Base-by-base conservation (phyloP, 1,140 invertebrate species). In the Diplogasteroides magnus region DNA sequence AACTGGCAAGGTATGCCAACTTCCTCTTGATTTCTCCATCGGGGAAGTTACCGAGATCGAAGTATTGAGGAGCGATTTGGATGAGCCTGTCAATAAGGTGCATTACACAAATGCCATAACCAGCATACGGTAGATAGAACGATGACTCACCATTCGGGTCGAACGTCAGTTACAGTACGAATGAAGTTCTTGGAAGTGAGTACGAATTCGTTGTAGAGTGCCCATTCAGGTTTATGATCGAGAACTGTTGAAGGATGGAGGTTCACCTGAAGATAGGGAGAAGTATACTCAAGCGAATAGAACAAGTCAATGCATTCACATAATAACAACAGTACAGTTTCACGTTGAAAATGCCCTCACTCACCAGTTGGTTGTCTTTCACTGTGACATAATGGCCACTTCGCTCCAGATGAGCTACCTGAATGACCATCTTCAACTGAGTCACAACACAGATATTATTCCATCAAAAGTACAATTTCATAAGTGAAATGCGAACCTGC, bases 141-240 rank as follows among this genome's bases (percentile, higher is more conserved):
- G n/a, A n/a, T n/a, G n/a, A 88, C 89, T 87, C 85, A 95, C 95
- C 88, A 88, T 77, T 88, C 87, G 23, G 88, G 94, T 88, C 98
- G 98, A 64, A 98, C 92, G 83, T 98, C 96, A 1, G 94, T 98
- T 1, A 97, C 94, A 1, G 96, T 98, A 75, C 97, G 87, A 76
- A 99, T 98, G 83, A 98, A 98, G 85, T 99, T 98, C 85, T 98
- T 98, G 15, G 95, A 97, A 31, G 97, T 99, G 64, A 99, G 86
- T 31, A 99, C 97, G 85, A 99, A 98, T 86, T 99, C 97, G 85
- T 99, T 98, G 85, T 99, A 99, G 63, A 99, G 89, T 23, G 98
- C 95, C 96, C 96, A 99, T 83, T 98, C 96, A 1, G 97, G 97
- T 86, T 98, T 98, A 84, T 98, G 96, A 85, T 97, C 95, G 19